These are phyloP conservation scores for Gavialis gangeticus DNA, from an alignment of 2,113 vertebrate genomes.

Conservation along the genomic window DNA sequence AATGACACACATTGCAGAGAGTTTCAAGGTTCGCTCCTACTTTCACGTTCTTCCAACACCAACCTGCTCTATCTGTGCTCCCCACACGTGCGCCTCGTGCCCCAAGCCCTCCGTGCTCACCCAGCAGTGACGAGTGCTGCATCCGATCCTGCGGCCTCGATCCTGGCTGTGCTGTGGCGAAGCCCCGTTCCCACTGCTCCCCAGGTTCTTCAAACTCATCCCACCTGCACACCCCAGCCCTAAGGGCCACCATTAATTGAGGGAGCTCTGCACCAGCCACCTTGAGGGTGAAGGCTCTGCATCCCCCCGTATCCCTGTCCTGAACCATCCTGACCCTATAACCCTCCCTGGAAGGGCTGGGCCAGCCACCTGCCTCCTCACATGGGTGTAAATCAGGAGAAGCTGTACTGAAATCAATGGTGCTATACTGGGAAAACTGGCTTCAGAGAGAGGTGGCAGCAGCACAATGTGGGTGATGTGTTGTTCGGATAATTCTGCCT, in stretches of 20 bases:
- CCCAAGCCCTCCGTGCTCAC: background rate
- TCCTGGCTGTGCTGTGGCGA: background rate
- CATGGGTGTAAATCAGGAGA: background rate
- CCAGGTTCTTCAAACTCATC: background rate
- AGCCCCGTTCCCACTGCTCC: background rate
- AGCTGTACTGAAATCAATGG: background rate
- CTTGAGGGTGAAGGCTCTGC: background rate
- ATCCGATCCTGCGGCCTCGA: background rate
- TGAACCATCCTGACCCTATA: background rate
- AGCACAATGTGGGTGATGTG: accelerated
- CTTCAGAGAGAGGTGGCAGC: accelerated
- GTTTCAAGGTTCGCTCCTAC: background rate
- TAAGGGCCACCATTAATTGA: background rate
- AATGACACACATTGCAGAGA: background rate
- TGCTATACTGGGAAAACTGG: accelerated
- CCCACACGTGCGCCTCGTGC: background rate
- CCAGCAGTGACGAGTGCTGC: background rate
- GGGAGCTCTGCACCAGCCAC: background rate
- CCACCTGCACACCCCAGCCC: background rate
- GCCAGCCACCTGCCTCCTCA: background rate
- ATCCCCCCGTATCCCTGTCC: background rate
- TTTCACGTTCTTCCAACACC: background rate
- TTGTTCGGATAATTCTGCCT: accelerated
- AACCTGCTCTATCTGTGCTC: background rate
- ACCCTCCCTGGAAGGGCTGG: background rate